These are phyloP conservation scores for Sminthopsis crassicaudata DNA, from an alignment of 2,113 vertebrate genomes.

Conservation along the genomic window DNA sequence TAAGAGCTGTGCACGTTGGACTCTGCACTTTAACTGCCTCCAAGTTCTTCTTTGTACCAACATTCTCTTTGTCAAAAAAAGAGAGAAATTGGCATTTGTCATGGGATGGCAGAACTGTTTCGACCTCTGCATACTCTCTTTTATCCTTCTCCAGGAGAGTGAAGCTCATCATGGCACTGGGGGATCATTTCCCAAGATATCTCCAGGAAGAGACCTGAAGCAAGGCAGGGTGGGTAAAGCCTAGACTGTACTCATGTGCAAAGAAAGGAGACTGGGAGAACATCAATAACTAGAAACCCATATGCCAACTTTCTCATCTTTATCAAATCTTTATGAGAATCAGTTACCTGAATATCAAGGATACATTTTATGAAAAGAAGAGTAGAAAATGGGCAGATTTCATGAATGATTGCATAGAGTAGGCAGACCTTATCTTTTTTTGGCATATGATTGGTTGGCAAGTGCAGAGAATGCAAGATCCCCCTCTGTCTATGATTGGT, in stretches of 20 bases:
- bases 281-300: not conserved
- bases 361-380: not conserved
- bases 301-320: not conserved
- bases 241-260: not conserved
- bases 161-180: not conserved
- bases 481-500: not conserved
- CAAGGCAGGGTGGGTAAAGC: not conserved
- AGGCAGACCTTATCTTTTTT: not conserved
- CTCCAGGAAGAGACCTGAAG: not conserved
- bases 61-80: constrained; percentile 66
- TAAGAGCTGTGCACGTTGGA: constrained; percentile 77
- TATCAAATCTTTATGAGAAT: not conserved
- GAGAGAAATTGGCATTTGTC: constrained; percentile 76
- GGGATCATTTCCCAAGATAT: not conserved
- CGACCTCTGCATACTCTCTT: constrained; percentile 20
- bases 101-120: constrained; percentile 25
- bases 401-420: not conserved
- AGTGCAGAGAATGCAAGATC: not conserved
- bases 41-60: constrained; percentile 69
- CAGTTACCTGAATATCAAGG: not conserved
- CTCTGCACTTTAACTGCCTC: constrained; percentile 68
- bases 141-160: constrained; percentile 30
- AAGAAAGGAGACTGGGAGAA: not conserved
- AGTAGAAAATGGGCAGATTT: not conserved
- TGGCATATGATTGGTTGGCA: not conserved